Evolutionary conservation across 2,888 invertebrate species (phyloP).

Genomic region (Nineta flava): DNA sequence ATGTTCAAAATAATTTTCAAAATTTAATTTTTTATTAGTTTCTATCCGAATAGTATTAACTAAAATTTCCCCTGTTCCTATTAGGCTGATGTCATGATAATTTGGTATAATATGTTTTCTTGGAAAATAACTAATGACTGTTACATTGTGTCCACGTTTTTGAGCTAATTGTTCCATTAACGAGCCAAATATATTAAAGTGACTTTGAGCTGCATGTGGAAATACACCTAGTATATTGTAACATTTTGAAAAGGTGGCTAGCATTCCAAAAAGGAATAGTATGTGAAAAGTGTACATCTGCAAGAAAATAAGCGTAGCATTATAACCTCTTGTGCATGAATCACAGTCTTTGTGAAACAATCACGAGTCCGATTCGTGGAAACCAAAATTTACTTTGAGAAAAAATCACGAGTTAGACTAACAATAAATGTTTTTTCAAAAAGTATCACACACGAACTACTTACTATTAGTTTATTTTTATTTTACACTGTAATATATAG

Average conservation of each 20-base stretch:
- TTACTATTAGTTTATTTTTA: too few species aligned
- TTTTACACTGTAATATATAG: too few species aligned
- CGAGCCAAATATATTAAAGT: conserved; percentile 46
- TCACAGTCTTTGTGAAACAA: too few species aligned
- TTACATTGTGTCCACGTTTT: conserved; percentile 47
- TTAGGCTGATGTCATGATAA: conserved; percentile 42
- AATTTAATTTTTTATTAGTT: not conserved
- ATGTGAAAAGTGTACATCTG: too few species aligned
- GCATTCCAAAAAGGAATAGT: too few species aligned
- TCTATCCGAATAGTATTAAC: conserved; percentile 8
- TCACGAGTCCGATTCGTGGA: too few species aligned
- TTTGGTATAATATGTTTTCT: conserved; percentile 30
- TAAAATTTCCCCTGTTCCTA: conserved; percentile 15
- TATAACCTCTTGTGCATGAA: too few species aligned
- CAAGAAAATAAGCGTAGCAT: too few species aligned
- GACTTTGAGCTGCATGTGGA: conserved; percentile 51
- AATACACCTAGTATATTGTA: conserved; percentile 46
- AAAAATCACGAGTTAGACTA: too few species aligned
- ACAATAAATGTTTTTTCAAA: too few species aligned
- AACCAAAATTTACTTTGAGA: too few species aligned
- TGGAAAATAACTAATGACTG: conserved; percentile 49
- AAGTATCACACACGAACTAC: too few species aligned
- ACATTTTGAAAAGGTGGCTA: conserved; percentile 10
- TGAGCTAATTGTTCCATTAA: conserved; percentile 40
- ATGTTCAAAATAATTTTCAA: conserved; percentile 3